A percentile compares a stretch with the other conserved stretches of the same genome.
Evolutionary conservation across 2,797 vertebrate genomes (phyloP).

Genomic region (Agapornis canus): DNA sequence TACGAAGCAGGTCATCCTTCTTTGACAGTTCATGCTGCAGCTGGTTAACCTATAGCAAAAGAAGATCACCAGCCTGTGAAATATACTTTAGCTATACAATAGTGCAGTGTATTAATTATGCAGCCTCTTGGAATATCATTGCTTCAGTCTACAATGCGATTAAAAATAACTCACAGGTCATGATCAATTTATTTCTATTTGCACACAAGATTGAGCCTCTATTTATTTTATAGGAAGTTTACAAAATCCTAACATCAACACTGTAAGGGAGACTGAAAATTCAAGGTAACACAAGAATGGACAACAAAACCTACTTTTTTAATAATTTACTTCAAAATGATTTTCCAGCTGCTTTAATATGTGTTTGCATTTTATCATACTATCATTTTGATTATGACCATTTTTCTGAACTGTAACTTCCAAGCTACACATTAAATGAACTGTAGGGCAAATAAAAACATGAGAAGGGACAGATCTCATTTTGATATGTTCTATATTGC

Average conservation of each 20-base stretch:
- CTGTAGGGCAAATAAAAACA: neutral
- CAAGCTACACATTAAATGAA: neutral
- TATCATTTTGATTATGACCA: neutral
- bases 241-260: neutral
- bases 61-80: neutral
- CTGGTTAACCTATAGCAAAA: conserved; percentile 86
- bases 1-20: conserved; percentile 93
- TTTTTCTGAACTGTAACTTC: neutral
- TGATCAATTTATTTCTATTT: neutral
- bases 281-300: neutral
- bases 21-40: conserved; percentile 93
- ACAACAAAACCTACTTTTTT: neutral
- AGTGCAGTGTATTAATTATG: neutral
- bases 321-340: neutral
- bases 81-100: neutral
- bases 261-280: neutral
- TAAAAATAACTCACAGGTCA: neutral
- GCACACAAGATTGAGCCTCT: neutral
- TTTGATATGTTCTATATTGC: neutral
- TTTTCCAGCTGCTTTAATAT: neutral
- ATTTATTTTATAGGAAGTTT: neutral
- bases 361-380: neutral
- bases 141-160: neutral
- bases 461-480: neutral
- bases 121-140: neutral